Conservation (phyloP, 1,140 invertebrate genomes). For the Dreissena polymorpha region DNA sequence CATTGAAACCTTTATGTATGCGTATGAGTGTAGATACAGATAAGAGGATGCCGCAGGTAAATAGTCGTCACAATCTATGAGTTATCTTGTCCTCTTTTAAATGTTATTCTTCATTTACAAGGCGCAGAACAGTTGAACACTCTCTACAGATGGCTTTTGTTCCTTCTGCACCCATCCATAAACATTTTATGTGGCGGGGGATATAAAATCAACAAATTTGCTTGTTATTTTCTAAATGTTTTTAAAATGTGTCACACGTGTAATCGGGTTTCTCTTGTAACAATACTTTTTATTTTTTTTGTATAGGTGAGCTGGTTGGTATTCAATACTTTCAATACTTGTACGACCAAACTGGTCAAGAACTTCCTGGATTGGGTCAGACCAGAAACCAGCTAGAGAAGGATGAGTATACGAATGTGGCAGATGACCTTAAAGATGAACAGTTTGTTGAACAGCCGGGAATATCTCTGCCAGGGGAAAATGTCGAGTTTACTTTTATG, state of each 20-base stretch:
- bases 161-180: no score
- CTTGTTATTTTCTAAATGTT: slow-evolving; percentile 3
- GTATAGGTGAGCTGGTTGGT: slow-evolving; percentile 59
- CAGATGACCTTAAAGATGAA: slow-evolving; percentile 43
- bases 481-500: background rate
- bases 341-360: slow-evolving; percentile 47
- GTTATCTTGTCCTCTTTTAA: no score
- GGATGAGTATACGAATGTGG: slow-evolving; percentile 40
- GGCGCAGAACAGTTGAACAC: no score
- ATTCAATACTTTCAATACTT: slow-evolving; percentile 58
- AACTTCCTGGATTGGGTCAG: background rate
- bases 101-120: no score
- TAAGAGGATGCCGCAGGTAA: no score
- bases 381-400: slow-evolving; percentile 31
- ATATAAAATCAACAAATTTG: no score
- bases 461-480: background rate
- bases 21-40: no score
- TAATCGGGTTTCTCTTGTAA: background rate
- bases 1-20: no score
- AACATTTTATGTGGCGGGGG: no score
- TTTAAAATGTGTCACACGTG: background rate
- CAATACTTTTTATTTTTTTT: slow-evolving; percentile 16
- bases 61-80: no score
- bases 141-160: no score
- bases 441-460: slow-evolving; percentile 28